phyloP scores from a whole-genome alignment of 2,888 invertebrate genomes.

The Hetaerina titia region DNA sequence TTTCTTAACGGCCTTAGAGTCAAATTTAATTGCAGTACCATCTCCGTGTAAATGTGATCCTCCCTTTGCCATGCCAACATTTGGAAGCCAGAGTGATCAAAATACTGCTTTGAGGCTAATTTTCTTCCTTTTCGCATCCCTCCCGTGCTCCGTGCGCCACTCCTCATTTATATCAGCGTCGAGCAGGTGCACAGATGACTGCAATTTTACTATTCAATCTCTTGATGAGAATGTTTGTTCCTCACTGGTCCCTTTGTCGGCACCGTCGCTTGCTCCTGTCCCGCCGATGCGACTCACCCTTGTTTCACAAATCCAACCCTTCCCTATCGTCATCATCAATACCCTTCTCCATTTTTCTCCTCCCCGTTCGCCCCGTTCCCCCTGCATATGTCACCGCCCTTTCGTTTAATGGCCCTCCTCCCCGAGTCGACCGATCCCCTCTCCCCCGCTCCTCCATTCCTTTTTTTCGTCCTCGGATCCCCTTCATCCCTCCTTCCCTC shows the following conservation, averaged over 20 bases:
- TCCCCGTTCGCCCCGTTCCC: not conserved
- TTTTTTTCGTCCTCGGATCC: not conserved
- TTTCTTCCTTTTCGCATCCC: not conserved
- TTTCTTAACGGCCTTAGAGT: too few relatives aligned
- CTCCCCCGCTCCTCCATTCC: not conserved
- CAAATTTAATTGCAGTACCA: too few relatives aligned
- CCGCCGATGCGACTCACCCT: not conserved
- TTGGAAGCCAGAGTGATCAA: too few relatives aligned
- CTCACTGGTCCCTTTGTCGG: slow-evolving; percentile 46
- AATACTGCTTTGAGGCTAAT: too few relatives aligned
- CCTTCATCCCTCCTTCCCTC: too few relatives aligned
- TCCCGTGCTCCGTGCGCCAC: not conserved
- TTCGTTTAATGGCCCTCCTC: not conserved
- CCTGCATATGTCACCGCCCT: not conserved
- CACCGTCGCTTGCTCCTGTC: not conserved
- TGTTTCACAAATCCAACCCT: not conserved
- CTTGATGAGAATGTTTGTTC: slow-evolving; percentile 20
- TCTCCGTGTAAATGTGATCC: too few relatives aligned
- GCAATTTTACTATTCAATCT: slow-evolving; percentile 53
- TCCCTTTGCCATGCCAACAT: too few relatives aligned
- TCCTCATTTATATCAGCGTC: not conserved
- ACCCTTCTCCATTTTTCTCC: not conserved
- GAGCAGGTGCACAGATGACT: not conserved
- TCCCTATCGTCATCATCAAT: not conserved
- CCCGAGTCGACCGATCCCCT: not conserved